Evolutionary conservation across 2,888 invertebrate genomes (phyloP).

Genomic region (Brachynemurus nebulosus): DNA sequence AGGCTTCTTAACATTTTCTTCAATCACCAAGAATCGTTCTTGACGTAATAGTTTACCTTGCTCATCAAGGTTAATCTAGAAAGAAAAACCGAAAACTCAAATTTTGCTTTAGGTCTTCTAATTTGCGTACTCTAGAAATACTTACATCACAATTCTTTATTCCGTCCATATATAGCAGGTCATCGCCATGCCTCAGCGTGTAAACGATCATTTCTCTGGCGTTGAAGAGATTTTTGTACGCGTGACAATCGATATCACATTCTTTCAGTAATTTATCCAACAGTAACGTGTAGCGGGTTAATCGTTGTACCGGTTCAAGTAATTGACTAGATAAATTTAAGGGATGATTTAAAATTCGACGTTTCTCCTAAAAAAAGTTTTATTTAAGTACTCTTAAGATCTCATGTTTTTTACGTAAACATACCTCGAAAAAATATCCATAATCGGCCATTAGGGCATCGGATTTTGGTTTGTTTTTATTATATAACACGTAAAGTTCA

Average conservation of each 20-base stretch:
- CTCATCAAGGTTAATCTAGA: constrained; percentile 8
- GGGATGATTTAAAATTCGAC: not conserved
- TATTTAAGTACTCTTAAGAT: too few relatives aligned
- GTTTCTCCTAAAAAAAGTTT: constrained; percentile 7
- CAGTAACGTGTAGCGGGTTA: constrained; percentile 7
- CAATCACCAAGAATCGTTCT: constrained; percentile 5
- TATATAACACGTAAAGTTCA: constrained; percentile 27
- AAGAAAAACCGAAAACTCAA: not conserved
- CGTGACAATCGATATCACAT: not conserved
- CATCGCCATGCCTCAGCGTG: constrained; percentile 7
- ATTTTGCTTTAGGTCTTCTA: too few relatives aligned
- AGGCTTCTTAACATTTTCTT: constrained; percentile 6
- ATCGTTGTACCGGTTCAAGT: constrained; percentile 8
- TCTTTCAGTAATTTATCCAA: constrained; percentile 5
- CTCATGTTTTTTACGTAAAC: not conserved
- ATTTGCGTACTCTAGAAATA: not conserved
- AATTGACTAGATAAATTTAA: constrained; percentile 10
- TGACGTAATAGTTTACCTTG: constrained; percentile 9
- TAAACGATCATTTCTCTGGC: constrained; percentile 9
- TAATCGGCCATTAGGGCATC: constrained; percentile 18
- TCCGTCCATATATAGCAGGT: constrained; percentile 6
- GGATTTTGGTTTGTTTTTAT: constrained; percentile 27
- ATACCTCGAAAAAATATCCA: constrained; percentile 8
- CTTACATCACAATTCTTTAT: constrained; percentile 9
- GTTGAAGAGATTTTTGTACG: not conserved